Evolutionary conservation across 2,797 vertebrate species (phyloP), one percentile per base, ranked within the genome.

Genomic region (Uromys caudimaculatus): DNA sequence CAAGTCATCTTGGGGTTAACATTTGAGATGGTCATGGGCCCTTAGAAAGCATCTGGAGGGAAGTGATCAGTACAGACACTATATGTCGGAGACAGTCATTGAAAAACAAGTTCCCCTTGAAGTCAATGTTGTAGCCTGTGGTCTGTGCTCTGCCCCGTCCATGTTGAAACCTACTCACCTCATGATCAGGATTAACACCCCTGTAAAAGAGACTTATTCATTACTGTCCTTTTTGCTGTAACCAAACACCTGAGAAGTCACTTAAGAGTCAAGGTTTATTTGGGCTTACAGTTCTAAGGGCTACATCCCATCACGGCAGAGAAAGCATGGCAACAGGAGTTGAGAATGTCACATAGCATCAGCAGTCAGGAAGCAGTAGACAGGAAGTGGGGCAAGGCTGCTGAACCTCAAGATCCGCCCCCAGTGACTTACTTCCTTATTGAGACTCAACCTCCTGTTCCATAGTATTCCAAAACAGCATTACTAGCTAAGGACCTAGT

Each of bases 121-220:
- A 94, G 77, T 12, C 32, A 60, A 24, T 47, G 38, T 32, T 64
- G 14, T 29, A 41, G 38, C 60, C 60, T 32, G 24, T 38, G 17
- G 52, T 23, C 38, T 32, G 32, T 44, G 2, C 38, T 3, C 32
- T 13, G 2, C 1, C 9, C 32, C 35, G 5, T 10, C n/a, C 4
- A 44, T 54, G 27, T 62, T 41, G 47, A 54, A 67, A 44, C 6
- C n/a, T 86, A 67, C 27, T 52, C 35, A 58, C 67, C 21, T 58
- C 41, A 54, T 24, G 19, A n/a, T 23, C 32, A 17, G 60, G 50
- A 69, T 32, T 69, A 69, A 54, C 27, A 21, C 35, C 38, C 41
- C n/a, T 47, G 58, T 9, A 13, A n/a, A 64, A 88, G 11, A 76
- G 38, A 89, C 44, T 38, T 73, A 58, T 44, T 75, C 6, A 0